Base-by-base conservation (phyloP, 2,113 vertebrate species). In the Eonycteris spelaea region DNA sequence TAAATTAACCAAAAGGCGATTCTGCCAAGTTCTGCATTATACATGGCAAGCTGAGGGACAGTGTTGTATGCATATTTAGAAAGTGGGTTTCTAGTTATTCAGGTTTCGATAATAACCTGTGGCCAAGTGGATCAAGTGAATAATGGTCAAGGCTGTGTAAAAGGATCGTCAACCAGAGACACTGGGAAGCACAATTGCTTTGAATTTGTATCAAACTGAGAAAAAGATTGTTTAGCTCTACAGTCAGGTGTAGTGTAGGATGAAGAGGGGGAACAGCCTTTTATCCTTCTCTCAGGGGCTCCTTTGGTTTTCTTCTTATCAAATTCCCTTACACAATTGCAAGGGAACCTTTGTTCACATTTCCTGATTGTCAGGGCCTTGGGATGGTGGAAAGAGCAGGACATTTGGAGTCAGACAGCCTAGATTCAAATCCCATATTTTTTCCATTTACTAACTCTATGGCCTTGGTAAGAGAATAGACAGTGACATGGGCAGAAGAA, bases 191-290 rank as follows among this genome's bases (percentile, higher is more conserved):
- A 88, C 84, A 86, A 65, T 75, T 93, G 63, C 97, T 94, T 92
- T 95, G 95, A 97, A 92, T 96, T 87, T 89, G 70, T 90, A 68
- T 98, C 95, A 95, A 92, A 97, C 75, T 74, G 94, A 96, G 96
- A 96, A 92, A 61, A 94, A 96, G 97, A 93, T 85, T 91, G 88
- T 91, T 95, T 85, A 93, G 94, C 24, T 1, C 73, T 59, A 19
- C 15, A 24, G 86, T 88, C 85, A 74, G 89, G 87, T 94, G 48
- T 22, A 45, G 55, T 16, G 11, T 4, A 14, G 28, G 55, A n/a
- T 38, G 51, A 15, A 35, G 79, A 19, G 51, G n/a, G 73, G 63
- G 74, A 33, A 24, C 15, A 33, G 87, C 30, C 96, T 86, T 95
- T 96, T 73, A 79, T 89, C 71, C 6, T n/a, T 53, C 67, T 84